These are phyloP conservation scores for Phylloscopus collybita DNA, from an alignment of 2,797 vertebrate species.

Conservation along the genomic window DNA sequence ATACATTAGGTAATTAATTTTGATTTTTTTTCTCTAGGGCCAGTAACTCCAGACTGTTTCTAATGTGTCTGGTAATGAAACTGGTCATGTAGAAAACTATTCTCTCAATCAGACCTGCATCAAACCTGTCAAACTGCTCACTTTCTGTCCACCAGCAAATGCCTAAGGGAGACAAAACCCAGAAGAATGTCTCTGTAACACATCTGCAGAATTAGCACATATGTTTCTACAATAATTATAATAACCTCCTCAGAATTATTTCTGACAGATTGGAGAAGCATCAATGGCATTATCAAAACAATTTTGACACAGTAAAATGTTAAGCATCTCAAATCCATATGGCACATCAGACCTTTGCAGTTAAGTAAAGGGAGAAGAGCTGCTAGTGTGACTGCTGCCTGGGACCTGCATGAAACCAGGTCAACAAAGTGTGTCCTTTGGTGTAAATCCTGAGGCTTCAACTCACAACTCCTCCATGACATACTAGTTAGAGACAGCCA, in stretches of 20 bases:
- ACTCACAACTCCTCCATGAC: accelerated
- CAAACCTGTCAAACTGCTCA: conserved; percentile 31
- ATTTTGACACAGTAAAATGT: neutral
- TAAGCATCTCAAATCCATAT: neutral
- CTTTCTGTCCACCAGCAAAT: neutral
- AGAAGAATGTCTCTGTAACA: neutral
- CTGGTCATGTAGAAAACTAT: conserved; percentile 7
- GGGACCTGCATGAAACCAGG: neutral
- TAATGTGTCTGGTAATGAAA: conserved; percentile 45
- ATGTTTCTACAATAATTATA: conserved; percentile 15
- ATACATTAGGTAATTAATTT: conserved; percentile 45
- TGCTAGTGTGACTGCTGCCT: neutral
- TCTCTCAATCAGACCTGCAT: conserved; percentile 26
- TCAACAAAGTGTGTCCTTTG: neutral
- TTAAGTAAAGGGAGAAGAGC: neutral
- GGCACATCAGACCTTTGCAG: neutral
- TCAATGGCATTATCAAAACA: neutral
- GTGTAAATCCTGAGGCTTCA: neutral
- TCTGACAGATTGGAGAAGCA: neutral
- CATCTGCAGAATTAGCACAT: conserved; percentile 2
- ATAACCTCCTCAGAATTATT: neutral
- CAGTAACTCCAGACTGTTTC: conserved; percentile 22
- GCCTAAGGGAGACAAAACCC: neutral
- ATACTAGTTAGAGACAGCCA: neutral
- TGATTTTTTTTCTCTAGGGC: conserved; percentile 27